Conservation (phyloP, 2,113 vertebrate genomes). For the Sclerurus mexicanus region DNA sequence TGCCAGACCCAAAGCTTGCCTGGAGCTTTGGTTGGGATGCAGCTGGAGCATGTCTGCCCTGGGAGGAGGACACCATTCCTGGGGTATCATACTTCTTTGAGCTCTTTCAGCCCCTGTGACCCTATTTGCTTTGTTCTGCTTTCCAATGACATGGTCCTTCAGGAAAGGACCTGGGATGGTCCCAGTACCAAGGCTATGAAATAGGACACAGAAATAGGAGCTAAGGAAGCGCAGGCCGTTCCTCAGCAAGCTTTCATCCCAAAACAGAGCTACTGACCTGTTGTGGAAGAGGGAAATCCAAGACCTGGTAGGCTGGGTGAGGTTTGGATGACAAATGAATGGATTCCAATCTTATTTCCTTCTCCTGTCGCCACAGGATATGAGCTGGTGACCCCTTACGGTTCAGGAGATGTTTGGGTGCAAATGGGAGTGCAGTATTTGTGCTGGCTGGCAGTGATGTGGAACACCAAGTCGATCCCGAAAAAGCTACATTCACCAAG, state of each 20-base stretch:
- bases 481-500: background rate
- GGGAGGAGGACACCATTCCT: background rate
- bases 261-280: background rate
- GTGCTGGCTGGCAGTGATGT: background rate
- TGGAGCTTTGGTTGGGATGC: background rate
- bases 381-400: background rate
- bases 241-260: background rate
- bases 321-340: background rate
- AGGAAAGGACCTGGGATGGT: background rate
- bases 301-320: background rate
- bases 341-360: background rate
- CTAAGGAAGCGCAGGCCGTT: background rate
- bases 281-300: background rate
- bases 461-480: background rate
- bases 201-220: background rate
- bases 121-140: background rate
- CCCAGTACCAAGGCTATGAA: background rate
- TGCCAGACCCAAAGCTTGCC: background rate
- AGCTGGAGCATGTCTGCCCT: rapidly evolving
- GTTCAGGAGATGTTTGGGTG: background rate
- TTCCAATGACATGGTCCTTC: rapidly evolving
- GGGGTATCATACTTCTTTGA: background rate
- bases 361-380: background rate
- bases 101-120: background rate
- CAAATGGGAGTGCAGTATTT: background rate